Base-by-base conservation (phyloP, 53 echinoderm and acorn worm genomes). In the Astropecten irregularis region DNA sequence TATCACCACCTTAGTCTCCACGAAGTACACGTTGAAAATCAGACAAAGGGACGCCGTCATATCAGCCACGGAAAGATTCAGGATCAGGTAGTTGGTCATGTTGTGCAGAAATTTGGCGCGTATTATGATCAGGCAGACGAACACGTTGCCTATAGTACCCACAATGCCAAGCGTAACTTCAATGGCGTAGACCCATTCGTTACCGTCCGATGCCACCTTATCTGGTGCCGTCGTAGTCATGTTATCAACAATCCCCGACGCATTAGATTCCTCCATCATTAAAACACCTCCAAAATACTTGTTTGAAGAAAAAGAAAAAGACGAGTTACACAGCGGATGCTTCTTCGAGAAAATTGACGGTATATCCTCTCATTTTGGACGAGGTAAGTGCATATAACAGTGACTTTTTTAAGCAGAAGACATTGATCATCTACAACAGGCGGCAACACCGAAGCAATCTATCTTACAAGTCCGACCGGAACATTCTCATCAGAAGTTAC, bases 21-120 rank as follows among this genome's bases (percentile, higher is more conserved):
- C 48, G 2, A 92, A 68, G 86, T 90, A 99, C 15, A 94, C 94
- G 55, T 99, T 99, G 36, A 88, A 73, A 15, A 99, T 86, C 8
- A 99, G 42, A 28, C 90, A 82, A 20, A 99, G 33, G n/a, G 94
- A 94, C 7, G 99, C 92, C 8, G 86, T 46, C 7, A 99, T 62
- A 54, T 99, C 99, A 0, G 99, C 92, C 13, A 90, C 71, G 33
- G 99, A 94, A 11, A 99, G 59, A 39, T 89, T 99, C 83, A 99
- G 77, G 28, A 99, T 99, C 60, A 99, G 73, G 71, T 99, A 97
- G 69, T 99, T 99, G 30, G 99, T 99, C 36, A 95, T 85, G 66
- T 89, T 94, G 56, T 97, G 93, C 22, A 99, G 85, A 54, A 90
- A 92, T 40, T 82, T 99, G n/a, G 95, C 99, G 32, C 90, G 82